Evolutionary conservation across 2,113 vertebrate species (phyloP), one percentile per base, ranked within the genome.

Genomic region (Brachypteracias leptosomus): DNA sequence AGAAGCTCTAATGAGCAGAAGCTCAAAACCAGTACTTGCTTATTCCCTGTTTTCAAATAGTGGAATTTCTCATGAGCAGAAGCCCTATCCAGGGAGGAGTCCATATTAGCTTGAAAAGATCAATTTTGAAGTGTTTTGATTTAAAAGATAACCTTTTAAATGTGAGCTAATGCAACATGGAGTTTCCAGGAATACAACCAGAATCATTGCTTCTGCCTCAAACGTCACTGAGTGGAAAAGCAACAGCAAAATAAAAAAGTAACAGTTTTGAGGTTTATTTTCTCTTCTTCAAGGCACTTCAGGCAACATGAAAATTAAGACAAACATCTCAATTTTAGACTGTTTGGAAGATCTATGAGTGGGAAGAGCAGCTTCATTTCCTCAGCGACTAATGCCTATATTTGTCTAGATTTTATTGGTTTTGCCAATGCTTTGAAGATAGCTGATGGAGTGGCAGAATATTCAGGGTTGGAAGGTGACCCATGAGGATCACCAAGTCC

Each of bases 101-200:
- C 35, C 9, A 13, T 31, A 16, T 28, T 20, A 75, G 65, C 90
- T 61, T 16, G 62, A 8, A 67, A 90, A 74, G 63, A 70, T 85
- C 85, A 22, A 24, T 96, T 93, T 36, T 29, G 59, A n/a, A 51
- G 58, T 87, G 46, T 52, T 40, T 54, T 70, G 78, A 19, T 70
- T 94, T 84, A 58, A 36, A 89, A 95, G 82, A 62, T 73, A 95
- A 71, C 90, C 78, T 96, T 95, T 91, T 58, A 47, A 88, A 84
- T 5, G 36, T 38, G 66, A 85, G 77, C 87, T 44, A 47, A 8
- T 35, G 88, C 78, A 73, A 11, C 25, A 62, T 11, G 38, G 63
- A 63, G 52, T 61, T 91, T 46, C 59, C 68, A 83, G 79, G 51
- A 82, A 36, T 46, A 26, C 70, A 86, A 83, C 59, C 57, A 78